A percentile compares a stretch with the other conserved stretches of the same genome.
Conservation (phyloP, 2,888 invertebrate species). For the Drosophila conformis region DNA sequence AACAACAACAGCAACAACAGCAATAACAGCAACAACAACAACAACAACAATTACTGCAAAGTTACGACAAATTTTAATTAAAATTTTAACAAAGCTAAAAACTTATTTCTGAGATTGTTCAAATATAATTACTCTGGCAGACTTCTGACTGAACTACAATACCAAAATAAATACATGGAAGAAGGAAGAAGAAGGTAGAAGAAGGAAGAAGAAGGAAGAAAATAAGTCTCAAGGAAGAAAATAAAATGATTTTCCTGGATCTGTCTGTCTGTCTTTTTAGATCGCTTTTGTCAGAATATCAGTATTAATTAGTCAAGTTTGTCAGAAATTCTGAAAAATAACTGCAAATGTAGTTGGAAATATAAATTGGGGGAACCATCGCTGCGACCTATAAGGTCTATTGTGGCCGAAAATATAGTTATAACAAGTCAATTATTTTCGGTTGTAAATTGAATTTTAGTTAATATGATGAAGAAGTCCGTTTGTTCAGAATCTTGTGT, state of each 20-base stretch:
- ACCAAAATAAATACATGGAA: neutral
- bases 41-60: slow-evolving; percentile 3
- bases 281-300: too few relatives aligned
- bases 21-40: neutral
- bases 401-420: neutral
- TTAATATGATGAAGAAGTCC: neutral
- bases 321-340: neutral
- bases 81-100: slow-evolving; percentile 7
- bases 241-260: neutral
- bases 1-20: slow-evolving; percentile 22
- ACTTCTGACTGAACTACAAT: neutral
- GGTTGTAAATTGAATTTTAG: too few relatives aligned
- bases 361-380: too few relatives aligned
- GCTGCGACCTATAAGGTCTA: too few relatives aligned
- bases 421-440: too few relatives aligned
- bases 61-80: slow-evolving; percentile 65
- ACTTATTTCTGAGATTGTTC: neutral
- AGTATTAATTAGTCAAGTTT: too few relatives aligned
- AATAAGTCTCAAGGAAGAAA: neutral
- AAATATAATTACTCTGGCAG: neutral
- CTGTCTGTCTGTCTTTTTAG: neutral
- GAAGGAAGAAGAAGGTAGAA: too few relatives aligned
- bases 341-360: neutral
- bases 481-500: neutral
- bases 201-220: too few relatives aligned